These are phyloP conservation scores for Euspilapteryx auroguttella DNA, from an alignment of 2,888 invertebrate species.

Conservation along the genomic window DNA sequence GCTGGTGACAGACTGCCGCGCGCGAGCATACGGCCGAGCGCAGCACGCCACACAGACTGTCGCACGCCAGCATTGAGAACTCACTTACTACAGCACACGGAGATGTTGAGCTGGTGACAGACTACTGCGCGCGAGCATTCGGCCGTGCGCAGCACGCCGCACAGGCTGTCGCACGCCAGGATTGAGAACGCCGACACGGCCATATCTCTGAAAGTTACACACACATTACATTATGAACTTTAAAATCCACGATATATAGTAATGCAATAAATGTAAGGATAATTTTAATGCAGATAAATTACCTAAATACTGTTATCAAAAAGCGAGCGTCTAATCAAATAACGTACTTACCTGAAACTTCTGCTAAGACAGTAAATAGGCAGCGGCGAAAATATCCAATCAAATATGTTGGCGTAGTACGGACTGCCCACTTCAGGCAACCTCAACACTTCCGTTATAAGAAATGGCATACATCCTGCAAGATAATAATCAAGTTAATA, in stretches of 20 bases:
- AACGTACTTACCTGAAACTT: conserved; percentile 38
- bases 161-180: conserved; percentile 36
- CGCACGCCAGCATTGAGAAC: no score
- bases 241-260: no score
- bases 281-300: no score
- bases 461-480: conserved; percentile 71
- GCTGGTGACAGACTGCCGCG: no score
- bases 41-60: no score
- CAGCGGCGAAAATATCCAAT: conserved; percentile 71
- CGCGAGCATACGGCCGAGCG: no score
- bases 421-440: conserved; percentile 66
- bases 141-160: conserved; percentile 22
- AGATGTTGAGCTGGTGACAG: conserved; percentile 30
- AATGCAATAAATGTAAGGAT: no score
- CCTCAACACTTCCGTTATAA: conserved; percentile 70
- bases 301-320: no score
- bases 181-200: conserved; percentile 27
- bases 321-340: background rate
- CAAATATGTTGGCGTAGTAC: conserved; percentile 64
- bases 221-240: no score
- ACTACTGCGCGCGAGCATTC: conserved; percentile 47
- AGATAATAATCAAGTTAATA: no score
- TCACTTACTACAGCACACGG: conserved; percentile 53
- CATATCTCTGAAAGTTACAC: no score
- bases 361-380: conserved; percentile 64